These are phyloP conservation scores for Campoplex capitator DNA, from an alignment of 2,888 invertebrate genomes.

Conservation along the genomic window DNA sequence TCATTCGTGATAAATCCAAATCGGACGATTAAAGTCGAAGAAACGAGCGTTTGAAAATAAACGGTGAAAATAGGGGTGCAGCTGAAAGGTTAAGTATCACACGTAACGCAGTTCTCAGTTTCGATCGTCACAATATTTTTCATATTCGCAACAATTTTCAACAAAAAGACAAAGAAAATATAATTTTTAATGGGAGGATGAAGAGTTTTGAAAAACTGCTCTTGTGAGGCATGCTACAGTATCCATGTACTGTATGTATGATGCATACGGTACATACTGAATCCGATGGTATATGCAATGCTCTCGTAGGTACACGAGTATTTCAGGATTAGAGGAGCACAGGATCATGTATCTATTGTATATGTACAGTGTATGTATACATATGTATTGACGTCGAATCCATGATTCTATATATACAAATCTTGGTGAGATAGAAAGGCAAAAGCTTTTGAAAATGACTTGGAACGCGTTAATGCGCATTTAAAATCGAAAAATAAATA, in stretches of 20 bases:
- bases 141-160: no score
- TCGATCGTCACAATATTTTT: no score
- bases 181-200: not conserved
- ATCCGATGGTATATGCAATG: slow-evolving; percentile 9
- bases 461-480: not conserved
- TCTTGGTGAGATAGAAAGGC: not conserved
- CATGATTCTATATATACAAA: not conserved
- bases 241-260: not conserved
- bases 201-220: not conserved
- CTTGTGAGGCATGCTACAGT: not conserved
- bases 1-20: no score
- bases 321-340: slow-evolving; percentile 42
- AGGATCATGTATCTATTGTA: slow-evolving; percentile 7
- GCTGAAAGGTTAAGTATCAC: no score
- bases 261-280: not conserved
- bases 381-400: not conserved
- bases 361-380: not conserved
- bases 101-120: no score
- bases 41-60: no score
- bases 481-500: not conserved
- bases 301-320: slow-evolving; percentile 30
- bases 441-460: not conserved
- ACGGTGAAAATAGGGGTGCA: no score
- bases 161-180: not conserved
- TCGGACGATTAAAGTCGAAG: no score